Evolutionary conservation across 1,140 invertebrate genomes (phyloP).

Genomic region (Eumaeus atala): DNA sequence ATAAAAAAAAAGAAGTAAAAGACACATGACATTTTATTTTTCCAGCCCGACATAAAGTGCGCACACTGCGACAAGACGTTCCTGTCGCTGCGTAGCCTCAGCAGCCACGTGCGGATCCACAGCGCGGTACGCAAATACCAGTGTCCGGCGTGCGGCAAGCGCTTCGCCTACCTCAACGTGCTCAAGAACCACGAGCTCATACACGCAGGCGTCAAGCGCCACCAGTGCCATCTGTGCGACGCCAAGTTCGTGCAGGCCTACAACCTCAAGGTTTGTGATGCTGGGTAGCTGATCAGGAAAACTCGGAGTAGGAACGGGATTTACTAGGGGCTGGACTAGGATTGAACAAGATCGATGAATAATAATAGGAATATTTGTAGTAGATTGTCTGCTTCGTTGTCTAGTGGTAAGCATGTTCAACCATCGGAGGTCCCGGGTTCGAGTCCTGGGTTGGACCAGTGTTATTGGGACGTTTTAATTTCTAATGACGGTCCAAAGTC

Average conservation of each 20-base stretch:
- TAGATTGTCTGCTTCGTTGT: too few species aligned
- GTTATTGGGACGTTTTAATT: too few species aligned
- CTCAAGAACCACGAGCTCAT: slow-evolving; percentile 69
- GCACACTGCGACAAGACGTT: slow-evolving; percentile 67
- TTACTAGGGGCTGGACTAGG: too few species aligned
- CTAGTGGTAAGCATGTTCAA: too few species aligned
- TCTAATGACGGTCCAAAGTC: too few species aligned
- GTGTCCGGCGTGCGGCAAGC: slow-evolving; percentile 84
- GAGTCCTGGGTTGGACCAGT: too few species aligned
- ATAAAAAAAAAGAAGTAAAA: too few species aligned
- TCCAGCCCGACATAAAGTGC: slow-evolving; percentile 69
- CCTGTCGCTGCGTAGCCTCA: slow-evolving; percentile 52
- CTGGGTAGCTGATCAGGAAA: too few species aligned
- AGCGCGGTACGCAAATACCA: slow-evolving; percentile 87
- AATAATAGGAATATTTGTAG: too few species aligned
- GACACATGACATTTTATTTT: slow-evolving; percentile 9
- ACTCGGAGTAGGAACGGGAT: too few species aligned
- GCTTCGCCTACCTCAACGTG: slow-evolving; percentile 76
- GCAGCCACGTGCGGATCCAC: slow-evolving; percentile 84
- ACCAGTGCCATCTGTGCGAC: slow-evolving; percentile 66
- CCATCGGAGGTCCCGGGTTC: too few species aligned
- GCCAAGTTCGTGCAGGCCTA: slow-evolving; percentile 64
- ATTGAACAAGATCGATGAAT: too few species aligned
- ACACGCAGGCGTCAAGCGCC: slow-evolving; percentile 61
- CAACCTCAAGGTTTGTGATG: slow-evolving; percentile 62